Evolutionary conservation across 2,888 invertebrate genomes (phyloP).

Genomic region (Hecatera dysodea): DNA sequence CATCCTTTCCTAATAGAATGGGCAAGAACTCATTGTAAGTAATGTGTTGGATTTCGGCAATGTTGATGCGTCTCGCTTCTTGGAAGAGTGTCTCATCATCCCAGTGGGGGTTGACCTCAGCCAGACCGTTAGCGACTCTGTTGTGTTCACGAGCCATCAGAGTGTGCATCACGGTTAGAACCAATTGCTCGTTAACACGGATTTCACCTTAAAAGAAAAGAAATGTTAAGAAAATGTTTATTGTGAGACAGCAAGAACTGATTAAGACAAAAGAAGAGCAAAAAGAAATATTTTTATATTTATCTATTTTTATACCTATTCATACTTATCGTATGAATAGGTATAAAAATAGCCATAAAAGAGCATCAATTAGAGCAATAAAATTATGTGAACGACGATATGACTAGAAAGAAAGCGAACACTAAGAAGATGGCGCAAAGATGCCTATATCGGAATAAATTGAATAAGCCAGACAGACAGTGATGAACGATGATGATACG

Average conservation of each 20-base stretch:
- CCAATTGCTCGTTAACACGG: constrained; percentile 97
- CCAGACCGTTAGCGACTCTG: constrained; percentile 94
- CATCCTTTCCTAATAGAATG: constrained; percentile 96
- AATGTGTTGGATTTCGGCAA: constrained; percentile 97
- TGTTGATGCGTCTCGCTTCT: constrained; percentile 95
- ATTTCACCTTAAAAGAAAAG: constrained; percentile 93
- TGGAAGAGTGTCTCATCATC: constrained; percentile 98
- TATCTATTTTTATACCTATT: too few species aligned
- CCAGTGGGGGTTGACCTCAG: constrained; percentile 97
- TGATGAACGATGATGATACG: too few species aligned
- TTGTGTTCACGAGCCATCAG: constrained; percentile 98
- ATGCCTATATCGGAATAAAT: too few species aligned
- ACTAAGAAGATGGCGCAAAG: too few species aligned
- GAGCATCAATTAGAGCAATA: too few species aligned
- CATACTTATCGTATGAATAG: too few species aligned
- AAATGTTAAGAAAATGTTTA: not conserved
- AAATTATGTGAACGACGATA: too few species aligned
- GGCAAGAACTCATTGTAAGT: constrained; percentile 98
- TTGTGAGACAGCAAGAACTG: not conserved
- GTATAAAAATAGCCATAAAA: too few species aligned
- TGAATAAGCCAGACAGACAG: too few species aligned
- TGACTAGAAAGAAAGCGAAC: too few species aligned
- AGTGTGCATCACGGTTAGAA: constrained; percentile 97
- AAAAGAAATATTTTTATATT: too few species aligned
- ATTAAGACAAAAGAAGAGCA: not conserved